Evolutionary conservation across 2,888 invertebrate species (phyloP), one percentile per base, ranked within the genome.

Genomic region (Cheilosia vulpina): DNA sequence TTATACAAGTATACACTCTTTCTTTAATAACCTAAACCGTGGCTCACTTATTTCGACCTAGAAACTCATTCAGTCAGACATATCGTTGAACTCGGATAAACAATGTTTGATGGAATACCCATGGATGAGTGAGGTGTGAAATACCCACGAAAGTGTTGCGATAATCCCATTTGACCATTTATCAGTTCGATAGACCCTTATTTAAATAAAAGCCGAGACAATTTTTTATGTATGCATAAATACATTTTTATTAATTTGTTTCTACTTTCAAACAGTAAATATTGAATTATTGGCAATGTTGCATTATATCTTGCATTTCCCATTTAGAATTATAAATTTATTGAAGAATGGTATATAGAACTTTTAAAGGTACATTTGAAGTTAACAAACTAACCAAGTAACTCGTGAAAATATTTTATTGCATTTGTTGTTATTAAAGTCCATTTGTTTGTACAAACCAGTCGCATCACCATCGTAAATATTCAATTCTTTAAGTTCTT

Each of bases 401-500:
- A 60, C 43, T 43, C 41, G 21, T 57, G 6, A 76, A 66, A 53
- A 60, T 53, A 53, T 21, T 60, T 77, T n/a, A 50, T 17, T 77
- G 52, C 50, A 34, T 50, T 53, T 50, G 34, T 43, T 47, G 19
- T 53, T 31, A 13, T 31, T 43, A 15, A 58, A 76, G 43, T 72
- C 76, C 80, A 45, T 65, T 71, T 82, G 47, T 55, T 66, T 60
- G 41, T 50, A 41, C 38, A 66, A 77, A 77, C 72, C 62, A 72
- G 83, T 57, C 66, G 15, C 11, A 38, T 38, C 47, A 7, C 45
- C 24, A 11, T 58, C 19, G 5, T 77, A 38, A 21, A 17, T 47
- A 24, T 11, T 9, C 9, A 60, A 50, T 6, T 31, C 38, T 38
- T 82, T 88, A 89, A 63, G 88, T 88, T 58, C 88, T 89, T 34